phyloP scores from a whole-genome alignment of 2,113 vertebrate species.

The Oncorhynchus clarkii region DNA sequence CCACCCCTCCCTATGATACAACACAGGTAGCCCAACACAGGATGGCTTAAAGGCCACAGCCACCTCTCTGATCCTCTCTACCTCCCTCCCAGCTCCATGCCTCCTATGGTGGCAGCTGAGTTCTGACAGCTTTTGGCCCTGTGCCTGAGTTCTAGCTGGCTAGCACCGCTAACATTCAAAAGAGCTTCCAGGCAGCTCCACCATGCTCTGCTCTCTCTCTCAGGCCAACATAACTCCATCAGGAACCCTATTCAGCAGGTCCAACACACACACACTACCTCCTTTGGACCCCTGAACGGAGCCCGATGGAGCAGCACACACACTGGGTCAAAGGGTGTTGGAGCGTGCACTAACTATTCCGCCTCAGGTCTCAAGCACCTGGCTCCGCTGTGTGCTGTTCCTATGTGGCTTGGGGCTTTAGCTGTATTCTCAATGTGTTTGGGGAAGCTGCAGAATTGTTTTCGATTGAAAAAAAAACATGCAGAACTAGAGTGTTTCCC shows the following conservation, averaged over 20 bases:
- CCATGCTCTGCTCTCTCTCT: background rate
- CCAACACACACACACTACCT: no score
- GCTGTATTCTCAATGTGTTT: background rate
- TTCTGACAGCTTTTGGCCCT: slow-evolving; percentile 6
- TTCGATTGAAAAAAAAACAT: background rate
- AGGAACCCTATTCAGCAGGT: slow-evolving; percentile 2
- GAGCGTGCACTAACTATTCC: background rate
- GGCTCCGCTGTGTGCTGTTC: background rate
- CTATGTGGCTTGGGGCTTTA: background rate
- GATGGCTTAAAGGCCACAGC: background rate
- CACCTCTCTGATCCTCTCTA: background rate
- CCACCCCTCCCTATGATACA: background rate
- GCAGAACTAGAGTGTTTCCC: no score
- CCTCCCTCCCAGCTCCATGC: slow-evolving; percentile 3
- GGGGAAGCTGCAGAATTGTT: background rate
- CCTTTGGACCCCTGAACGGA: background rate
- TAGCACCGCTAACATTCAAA: slow-evolving; percentile 23
- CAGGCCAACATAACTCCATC: slow-evolving; percentile 6
- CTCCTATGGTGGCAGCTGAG: slow-evolving; percentile 19
- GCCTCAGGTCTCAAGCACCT: background rate
- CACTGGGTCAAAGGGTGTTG: background rate
- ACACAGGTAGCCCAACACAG: slow-evolving; percentile 2
- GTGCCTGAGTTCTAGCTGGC: background rate
- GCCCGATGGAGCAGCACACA: background rate
- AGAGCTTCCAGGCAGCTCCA: slow-evolving; percentile 7